Conservation (phyloP, 2,888 invertebrate species). For the Nineta flava region DNA sequence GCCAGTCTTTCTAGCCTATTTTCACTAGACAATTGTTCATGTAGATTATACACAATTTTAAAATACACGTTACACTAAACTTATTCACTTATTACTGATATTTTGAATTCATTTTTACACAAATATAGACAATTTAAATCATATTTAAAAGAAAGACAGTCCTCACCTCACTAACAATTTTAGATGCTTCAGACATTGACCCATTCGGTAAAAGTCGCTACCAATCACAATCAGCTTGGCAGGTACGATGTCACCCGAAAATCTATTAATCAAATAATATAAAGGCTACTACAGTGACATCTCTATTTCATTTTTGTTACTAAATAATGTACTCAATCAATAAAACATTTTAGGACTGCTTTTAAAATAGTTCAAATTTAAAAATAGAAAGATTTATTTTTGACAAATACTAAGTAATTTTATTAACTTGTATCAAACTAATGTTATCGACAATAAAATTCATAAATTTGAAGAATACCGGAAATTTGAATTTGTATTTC, state of each 20-base stretch:
- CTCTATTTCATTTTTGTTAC: too few species aligned
- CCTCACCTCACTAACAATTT: constrained; percentile 37
- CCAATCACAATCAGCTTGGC: constrained; percentile 37
- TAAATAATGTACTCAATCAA: too few species aligned
- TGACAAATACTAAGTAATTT: too few species aligned
- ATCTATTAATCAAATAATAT: constrained; percentile 2
- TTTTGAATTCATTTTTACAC: constrained; percentile 23
- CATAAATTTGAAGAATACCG: too few species aligned
- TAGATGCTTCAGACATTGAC: constrained; percentile 49
- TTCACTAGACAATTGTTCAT: constrained; percentile 17
- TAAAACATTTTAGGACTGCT: too few species aligned
- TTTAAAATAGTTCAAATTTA: too few species aligned
- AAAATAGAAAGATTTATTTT: too few species aligned
- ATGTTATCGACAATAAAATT: too few species aligned
- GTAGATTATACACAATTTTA: constrained; percentile 9
- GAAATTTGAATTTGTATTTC: too few species aligned
- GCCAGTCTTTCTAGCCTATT: constrained; percentile 15
- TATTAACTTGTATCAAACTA: too few species aligned
- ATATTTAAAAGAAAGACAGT: constrained; percentile 42
- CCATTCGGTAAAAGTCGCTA: constrained; percentile 48
- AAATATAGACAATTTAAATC: constrained; percentile 28
- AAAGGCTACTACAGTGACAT: background rate
- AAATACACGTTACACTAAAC: constrained; percentile 18
- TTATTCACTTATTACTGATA: constrained; percentile 21
- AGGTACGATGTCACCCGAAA: constrained; percentile 28